These are phyloP conservation scores for Liolophura sinensis DNA, from an alignment of 1,140 invertebrate genomes.

Conservation along the genomic window DNA sequence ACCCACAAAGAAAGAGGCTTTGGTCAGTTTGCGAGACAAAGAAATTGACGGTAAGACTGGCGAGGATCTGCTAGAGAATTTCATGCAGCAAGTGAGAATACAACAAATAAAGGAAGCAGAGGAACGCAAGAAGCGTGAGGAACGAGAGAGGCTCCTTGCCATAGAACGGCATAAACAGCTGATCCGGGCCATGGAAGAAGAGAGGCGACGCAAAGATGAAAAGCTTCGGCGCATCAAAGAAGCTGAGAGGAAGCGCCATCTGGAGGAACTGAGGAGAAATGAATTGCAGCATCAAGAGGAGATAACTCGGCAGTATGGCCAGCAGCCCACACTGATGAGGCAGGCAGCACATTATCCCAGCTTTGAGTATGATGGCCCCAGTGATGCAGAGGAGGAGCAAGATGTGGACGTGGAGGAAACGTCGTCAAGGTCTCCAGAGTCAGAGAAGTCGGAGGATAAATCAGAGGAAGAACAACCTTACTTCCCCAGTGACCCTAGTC, in stretches of 20 bases:
- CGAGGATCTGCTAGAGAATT: constrained; percentile 49
- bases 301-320: no score
- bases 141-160: constrained; percentile 11
- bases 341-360: no score
- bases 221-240: background rate
- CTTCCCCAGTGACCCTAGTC: constrained; percentile 13
- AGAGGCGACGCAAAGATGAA: background rate
- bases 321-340: no score
- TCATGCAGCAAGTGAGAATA: constrained; percentile 39
- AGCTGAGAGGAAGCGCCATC: background rate
- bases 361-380: constrained; percentile 10
- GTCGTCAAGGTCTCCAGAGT: background rate
- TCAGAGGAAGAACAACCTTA: constrained; percentile 23
- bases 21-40: constrained; percentile 31
- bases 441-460: constrained; percentile 10
- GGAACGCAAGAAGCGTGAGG: constrained; percentile 3
- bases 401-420: constrained; percentile 12
- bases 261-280: no score
- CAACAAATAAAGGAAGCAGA: constrained; percentile 15
- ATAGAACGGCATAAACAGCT: constrained; percentile 13
- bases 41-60: constrained; percentile 41
- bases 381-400: constrained; percentile 20
- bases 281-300: no score
- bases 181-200: constrained; percentile 12
- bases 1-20: constrained; percentile 23